Evolutionary conservation across 2,113 vertebrate genomes (phyloP), one percentile per base, ranked within the genome.

Genomic region (Zosterops hypoxanthus): DNA sequence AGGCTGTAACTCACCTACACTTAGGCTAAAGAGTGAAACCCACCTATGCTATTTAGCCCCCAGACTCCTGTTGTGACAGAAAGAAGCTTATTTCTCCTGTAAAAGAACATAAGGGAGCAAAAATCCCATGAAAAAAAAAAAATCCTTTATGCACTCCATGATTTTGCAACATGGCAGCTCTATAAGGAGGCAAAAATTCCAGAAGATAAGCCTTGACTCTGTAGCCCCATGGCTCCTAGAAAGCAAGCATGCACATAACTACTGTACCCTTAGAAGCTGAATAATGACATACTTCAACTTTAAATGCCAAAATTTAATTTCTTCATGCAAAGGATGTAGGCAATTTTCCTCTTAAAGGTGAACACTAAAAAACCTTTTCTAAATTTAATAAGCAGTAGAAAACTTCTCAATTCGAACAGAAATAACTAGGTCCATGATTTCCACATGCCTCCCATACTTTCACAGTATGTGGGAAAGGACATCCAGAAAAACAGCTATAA

Each of bases 1-100:
- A 97, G 80, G 88, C 52, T 88, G 72, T 66, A 92, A 96, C 92
- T 96, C 96, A 94, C 94, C 96, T 97, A 97, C 82, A 44, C 90
- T 92, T 86, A 92, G 61, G 71, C 92, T 92, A 94, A 95, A 93
- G 64, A 93, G 59, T 92, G 64, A 97, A 96, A 94, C 90, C 92
- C 96, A 95, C 82, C 95, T 97, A 97, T 70, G 68, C 96, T 96
- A 97, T 59, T 90, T 80, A 94, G 88, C 64, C 95, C 94, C 94
- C 94, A 39, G 80, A 90, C 79, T 94, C 88, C 95, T 92, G 95
- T 88, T 94, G 95, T 93, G 76, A 95, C 80, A 94, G 82, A 95
- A 97, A 93, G 88, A 83, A 93, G 90, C 50, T 73, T 42, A 81
- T 77, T 70, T 93, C 76, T 97, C 95, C 94, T 96, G 95, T 88